Base-by-base conservation (phyloP, 37 sponge, comb jelly and placozoan genomes). In the Aphrocallistes beatrix region DNA sequence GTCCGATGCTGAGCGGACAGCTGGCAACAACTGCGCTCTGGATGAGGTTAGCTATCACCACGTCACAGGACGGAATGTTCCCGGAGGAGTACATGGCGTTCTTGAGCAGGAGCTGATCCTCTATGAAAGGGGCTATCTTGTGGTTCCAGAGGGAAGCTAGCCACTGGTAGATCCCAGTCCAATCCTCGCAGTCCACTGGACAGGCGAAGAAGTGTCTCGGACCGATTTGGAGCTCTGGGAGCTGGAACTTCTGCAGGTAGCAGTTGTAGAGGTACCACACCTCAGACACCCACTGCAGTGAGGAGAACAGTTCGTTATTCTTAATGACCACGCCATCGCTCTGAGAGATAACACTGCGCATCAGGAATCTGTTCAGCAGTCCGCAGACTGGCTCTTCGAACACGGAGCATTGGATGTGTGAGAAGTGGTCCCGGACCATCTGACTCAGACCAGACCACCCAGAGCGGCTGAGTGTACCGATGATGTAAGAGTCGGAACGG, bases 181-280 rank as follows among this genome's bases (percentile, higher is more conserved):
- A 82, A 36, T 60, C 75, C 3, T 60, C 75, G 34, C 75, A 25
- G 1, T 86, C 38, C 8, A 51, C 37, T 23, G 86, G 86, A 39
- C 86, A 86, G 16, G 81, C n/a, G 13, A 86, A 86, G 86, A 86
- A 86, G 86, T 86, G 86, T 28, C 81, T 8, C 34, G 86, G 86
- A 0, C 86, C 86, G 9, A 86, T 30, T 13, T 45, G 81, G 9
- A 86, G 40, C 38, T 87, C 85, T 23, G 83, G 3, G 39, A 90
- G 86, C 25, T 83, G 90, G 45, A 90, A 50, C 23, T 84, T 23
- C 9, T 0, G 23, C 50, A 93, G 39, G 86, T 87, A 84, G 51
- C 91, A 45, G 86, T 93, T 93, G 85, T 88, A 86, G 16, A 93
- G 85, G 0, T 84, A 50, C 93, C 93, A 91, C 36, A 93, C 83